Evolutionary conservation across 1,140 invertebrate species (phyloP), one percentile per base, ranked within the genome.

Genomic region (Papilio machaon): DNA sequence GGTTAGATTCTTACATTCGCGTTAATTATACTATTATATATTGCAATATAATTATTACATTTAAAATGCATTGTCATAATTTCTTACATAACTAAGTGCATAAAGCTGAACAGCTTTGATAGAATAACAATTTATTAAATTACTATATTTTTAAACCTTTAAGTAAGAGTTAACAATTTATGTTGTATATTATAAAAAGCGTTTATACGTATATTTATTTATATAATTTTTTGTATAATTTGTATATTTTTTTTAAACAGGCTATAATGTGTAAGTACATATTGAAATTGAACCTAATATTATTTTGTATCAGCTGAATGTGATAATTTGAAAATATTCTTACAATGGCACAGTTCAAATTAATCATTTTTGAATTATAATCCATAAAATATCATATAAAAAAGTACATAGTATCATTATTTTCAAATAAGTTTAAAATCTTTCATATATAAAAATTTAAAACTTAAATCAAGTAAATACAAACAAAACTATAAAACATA

Each of bases 221-320:
- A n/a, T n/a, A n/a, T n/a, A n/a, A n/a, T n/a, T n/a, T n/a, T n/a
- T n/a, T n/a, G n/a, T n/a, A n/a, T n/a, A n/a, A n/a, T n/a, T n/a
- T n/a, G n/a, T n/a, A n/a, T n/a, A n/a, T n/a, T n/a, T n/a, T n/a
- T n/a, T n/a, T n/a, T n/a, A 70, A 70, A 17, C 30, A 38, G 35
- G 15, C 13, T 70, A 70, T 35, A 70, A 87, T 85, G 87, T 70
- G 30, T 70, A 70, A 70, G 64, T 70, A 70, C 64, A 70, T 35
- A 70, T 64, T 30, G 23, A 64, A 30, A 15, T 70, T 35, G 11
- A 35, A 23, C 6, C 15, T 15, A 35, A 35, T 17, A 35, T 38
- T 35, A 35, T 70, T 70, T 70, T 38, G 19, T 7, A 64, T 35
- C 5, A 67, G 58, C 60, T 35, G 23, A 70, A 70, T 70, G 30